phyloP scores from a whole-genome alignment of 1,140 invertebrate genomes.

The Solen grandis region DNA sequence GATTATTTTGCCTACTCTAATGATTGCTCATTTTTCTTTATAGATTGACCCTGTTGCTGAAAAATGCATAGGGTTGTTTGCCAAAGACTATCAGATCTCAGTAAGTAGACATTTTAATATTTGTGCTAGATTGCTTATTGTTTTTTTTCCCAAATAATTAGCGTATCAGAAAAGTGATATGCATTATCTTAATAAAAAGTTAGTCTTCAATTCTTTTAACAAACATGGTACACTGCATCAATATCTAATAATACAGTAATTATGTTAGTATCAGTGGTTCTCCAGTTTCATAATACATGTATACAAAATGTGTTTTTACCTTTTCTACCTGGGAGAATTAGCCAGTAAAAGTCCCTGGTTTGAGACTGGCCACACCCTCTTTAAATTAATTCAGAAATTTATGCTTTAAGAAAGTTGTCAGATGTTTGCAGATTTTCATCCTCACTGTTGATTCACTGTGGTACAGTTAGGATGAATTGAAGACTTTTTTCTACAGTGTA shows the following conservation, averaged over 20 bases:
- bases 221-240: neutral
- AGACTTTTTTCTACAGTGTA: too few species aligned
- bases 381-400: too few species aligned
- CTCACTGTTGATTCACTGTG: too few species aligned
- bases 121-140: neutral
- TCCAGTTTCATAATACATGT: neutral
- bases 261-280: neutral
- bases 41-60: slow-evolving; percentile 69
- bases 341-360: too few species aligned
- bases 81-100: slow-evolving; percentile 71
- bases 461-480: too few species aligned
- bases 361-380: too few species aligned
- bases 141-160: neutral
- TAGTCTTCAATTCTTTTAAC: neutral
- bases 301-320: too few species aligned
- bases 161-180: neutral
- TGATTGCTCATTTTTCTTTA: slow-evolving; percentile 34
- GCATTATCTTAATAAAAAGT: neutral
- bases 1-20: too few species aligned
- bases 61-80: slow-evolving; percentile 68
- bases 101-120: slow-evolving; percentile 61
- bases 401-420: too few species aligned
- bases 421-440: too few species aligned
- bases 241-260: neutral
- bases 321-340: too few species aligned